Evolutionary conservation across 2,113 vertebrate genomes (phyloP).

Genomic region (Heterotilapia buettikoferi): DNA sequence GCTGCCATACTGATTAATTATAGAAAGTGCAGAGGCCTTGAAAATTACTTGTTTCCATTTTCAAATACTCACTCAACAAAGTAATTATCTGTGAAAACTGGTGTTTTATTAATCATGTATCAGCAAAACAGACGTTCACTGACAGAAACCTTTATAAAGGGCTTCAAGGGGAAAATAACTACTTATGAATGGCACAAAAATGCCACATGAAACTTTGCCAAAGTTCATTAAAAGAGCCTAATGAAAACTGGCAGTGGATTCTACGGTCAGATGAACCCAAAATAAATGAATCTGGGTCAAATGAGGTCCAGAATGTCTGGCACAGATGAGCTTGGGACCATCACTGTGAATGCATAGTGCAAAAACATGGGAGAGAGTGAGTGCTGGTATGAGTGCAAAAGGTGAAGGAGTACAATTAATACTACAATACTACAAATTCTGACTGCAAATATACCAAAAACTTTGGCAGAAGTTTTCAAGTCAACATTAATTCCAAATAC

Average conservation of each 20-base stretch:
- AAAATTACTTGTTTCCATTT: neutral
- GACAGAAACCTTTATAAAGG: neutral
- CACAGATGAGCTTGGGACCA: neutral
- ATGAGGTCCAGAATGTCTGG: neutral
- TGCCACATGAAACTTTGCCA: neutral
- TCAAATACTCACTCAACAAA: neutral
- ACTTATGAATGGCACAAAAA: fast-evolving
- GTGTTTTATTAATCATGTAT: neutral
- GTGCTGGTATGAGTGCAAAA: neutral
- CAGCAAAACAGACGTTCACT: neutral
- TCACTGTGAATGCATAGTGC: neutral
- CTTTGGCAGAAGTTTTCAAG: too few relatives aligned
- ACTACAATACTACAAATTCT: neutral
- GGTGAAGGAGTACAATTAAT: neutral
- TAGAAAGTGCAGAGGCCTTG: neutral
- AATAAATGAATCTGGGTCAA: neutral
- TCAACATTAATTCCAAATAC: neutral
- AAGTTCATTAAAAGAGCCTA: neutral
- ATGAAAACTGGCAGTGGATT: neutral
- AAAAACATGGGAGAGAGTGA: neutral
- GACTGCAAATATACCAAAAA: neutral
- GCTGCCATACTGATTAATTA: neutral
- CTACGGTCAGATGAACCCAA: neutral
- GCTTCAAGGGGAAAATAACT: neutral
- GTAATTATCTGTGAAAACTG: neutral